Percentiles rank a stretch among this genome's conserved stretches.
phyloP scores from a whole-genome alignment of 2,888 invertebrate species.

The Sipunculus nudus region DNA sequence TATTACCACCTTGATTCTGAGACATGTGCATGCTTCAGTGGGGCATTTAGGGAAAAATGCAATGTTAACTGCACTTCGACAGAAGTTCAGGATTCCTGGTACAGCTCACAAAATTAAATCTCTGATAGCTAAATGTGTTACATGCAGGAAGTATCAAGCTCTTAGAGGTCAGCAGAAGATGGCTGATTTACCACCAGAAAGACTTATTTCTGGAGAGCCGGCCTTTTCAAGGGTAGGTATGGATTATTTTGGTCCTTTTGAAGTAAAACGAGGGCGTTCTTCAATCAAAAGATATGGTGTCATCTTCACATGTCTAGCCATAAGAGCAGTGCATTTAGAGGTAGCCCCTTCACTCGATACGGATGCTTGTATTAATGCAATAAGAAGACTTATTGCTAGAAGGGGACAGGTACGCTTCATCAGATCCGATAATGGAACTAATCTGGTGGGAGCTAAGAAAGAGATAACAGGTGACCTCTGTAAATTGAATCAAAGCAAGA shows the following conservation, averaged over 20 bases:
- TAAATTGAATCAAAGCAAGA: background rate
- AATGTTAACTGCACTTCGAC: background rate
- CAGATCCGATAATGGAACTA: conserved; percentile 5
- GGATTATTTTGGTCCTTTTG: conserved; percentile 1
- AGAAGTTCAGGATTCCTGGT: background rate
- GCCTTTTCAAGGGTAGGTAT: background rate
- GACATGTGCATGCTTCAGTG: no score
- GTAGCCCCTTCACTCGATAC: background rate
- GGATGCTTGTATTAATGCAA: conserved; percentile 5
- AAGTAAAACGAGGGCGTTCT: background rate
- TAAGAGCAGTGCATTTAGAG: conserved; percentile 5
- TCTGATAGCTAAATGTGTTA: no score
- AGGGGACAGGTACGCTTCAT: background rate
- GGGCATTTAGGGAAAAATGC: background rate
- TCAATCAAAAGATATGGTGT: background rate
- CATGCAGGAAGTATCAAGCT: no score
- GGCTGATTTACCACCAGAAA: conserved; percentile 1
- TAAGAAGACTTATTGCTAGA: conserved; percentile 7
- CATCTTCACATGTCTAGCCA: background rate
- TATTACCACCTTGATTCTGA: no score
- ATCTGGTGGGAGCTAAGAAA: background rate
- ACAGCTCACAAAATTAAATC: no score
- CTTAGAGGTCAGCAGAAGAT: no score
- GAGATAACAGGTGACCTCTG: background rate
- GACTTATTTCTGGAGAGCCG: background rate